phyloP scores from a whole-genome alignment of 2,888 invertebrate genomes.

The Diogma glabrata region DNA sequence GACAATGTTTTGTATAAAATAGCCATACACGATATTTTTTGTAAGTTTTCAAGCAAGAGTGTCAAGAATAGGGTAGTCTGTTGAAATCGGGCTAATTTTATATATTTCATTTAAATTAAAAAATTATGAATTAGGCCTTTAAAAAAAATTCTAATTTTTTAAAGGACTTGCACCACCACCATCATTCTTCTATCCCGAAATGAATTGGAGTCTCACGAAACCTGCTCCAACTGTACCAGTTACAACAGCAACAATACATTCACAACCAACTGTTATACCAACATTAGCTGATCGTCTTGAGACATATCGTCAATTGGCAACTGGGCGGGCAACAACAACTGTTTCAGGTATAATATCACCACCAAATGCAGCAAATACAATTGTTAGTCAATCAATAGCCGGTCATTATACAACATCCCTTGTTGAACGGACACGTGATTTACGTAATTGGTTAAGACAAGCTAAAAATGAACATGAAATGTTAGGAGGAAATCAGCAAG shows the following conservation, averaged over 20 bases:
- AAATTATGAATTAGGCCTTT: no score
- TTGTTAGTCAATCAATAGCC: conserved; percentile 34
- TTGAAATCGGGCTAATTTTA: no score
- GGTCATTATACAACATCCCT: conserved; percentile 48
- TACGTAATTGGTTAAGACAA: conserved; percentile 55
- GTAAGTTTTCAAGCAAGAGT: no score
- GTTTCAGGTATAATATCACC: conserved; percentile 33
- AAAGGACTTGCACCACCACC: conserved; percentile 28
- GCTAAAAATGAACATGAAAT: conserved; percentile 35
- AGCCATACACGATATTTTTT: no score
- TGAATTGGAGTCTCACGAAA: conserved; percentile 40
- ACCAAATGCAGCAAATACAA: conserved; percentile 27
- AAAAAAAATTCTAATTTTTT: no score
- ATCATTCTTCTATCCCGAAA: conserved; percentile 43
- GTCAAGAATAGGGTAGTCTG: no score
- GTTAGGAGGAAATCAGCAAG: conserved; percentile 1
- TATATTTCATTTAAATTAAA: no score
- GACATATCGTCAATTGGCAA: conserved; percentile 42
- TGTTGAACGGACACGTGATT: conserved; percentile 51
- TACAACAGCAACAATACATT: conserved; percentile 13
- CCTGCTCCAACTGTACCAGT: conserved; percentile 25
- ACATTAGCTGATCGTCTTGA: conserved; percentile 43
- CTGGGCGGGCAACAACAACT: conserved; percentile 37
- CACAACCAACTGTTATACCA: conserved; percentile 25
- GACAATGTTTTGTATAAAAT: no score